Percentiles rank a stretch among this genome's conserved stretches.
phyloP scores from a whole-genome alignment of 1,140 invertebrate species.

The Caenorhabditis elegans region DNA sequence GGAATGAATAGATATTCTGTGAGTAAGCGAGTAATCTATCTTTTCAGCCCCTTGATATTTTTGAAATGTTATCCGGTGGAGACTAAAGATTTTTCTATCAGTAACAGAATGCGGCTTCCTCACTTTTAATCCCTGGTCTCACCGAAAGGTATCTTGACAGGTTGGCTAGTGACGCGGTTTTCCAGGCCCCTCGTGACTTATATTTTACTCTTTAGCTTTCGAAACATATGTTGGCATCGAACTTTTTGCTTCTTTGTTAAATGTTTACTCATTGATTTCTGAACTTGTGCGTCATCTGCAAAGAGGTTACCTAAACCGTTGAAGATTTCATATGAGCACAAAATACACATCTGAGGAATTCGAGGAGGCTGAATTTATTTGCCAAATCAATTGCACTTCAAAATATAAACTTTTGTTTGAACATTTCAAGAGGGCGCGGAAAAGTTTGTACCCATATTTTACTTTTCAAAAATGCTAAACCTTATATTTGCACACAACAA shows the following conservation, averaged over 20 bases:
- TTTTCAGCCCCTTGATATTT: background rate
- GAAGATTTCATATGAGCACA: background rate
- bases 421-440: too few species aligned
- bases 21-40: too few species aligned
- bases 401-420: too few species aligned
- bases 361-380: too few species aligned
- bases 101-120: too few species aligned
- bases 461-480: too few species aligned
- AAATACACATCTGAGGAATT: background rate
- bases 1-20: too few species aligned
- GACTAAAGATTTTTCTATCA: too few species aligned
- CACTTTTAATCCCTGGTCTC: background rate
- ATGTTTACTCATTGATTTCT: constrained; percentile 8
- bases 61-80: too few species aligned
- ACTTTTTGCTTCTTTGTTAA: background rate
- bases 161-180: background rate
- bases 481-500: too few species aligned
- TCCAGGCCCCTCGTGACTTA: background rate
- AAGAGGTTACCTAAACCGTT: background rate
- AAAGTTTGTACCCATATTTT: too few species aligned
- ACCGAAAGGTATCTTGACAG: background rate
- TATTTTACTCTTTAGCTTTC: background rate
- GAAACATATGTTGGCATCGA: background rate
- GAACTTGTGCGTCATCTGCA: background rate
- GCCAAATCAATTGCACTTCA: too few species aligned